Base-by-base conservation (phyloP, 2,888 invertebrate species). In the Agrilus cyanescens region DNA sequence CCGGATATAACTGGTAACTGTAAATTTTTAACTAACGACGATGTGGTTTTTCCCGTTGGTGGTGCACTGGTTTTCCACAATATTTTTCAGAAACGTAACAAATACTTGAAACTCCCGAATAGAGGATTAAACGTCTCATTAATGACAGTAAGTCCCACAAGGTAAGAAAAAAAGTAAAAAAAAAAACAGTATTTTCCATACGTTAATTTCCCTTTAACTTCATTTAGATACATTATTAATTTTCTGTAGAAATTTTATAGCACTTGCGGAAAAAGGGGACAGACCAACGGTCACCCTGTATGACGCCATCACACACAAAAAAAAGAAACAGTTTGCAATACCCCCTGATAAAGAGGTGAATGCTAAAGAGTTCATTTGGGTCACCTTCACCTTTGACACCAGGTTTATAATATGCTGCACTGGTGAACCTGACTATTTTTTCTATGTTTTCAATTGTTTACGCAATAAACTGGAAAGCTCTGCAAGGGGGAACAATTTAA, bases 401-500 rank as follows among this genome's bases (percentile, higher is more conserved):
- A 85, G 85, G 60, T 81, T 82, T 50, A 62, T 95, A 10, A 78
- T 84, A 1, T 78, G 84, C 1, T 77, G 94, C 25, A 85, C 86
- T 1, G 85, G 85, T 3, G 81, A 82, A 47, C 89, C 91, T 0
- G 90, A 90, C 61, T 83, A 84, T 80, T 79, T 75, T 53, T 70
- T 87, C 67, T 73, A 87, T 57, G 79, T 82, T 66, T 85, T 87
- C 71, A 81, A 82, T 60, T 78, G 85, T 80, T 86, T 87, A 54
- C 85, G 81, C 59, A 83, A 83, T 10, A 84, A 85, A 63, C 74
- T 88, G 29, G 82, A 86, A 55, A 85, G 82, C 44, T 76, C 76
- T 42, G 74, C 78, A 1, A 83, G 81, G 62, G 78, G 84, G 2
- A 80, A 75, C 46, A 84, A 82, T 65, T 72, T 80, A 1, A 78